These are phyloP conservation scores for Triops cancriformis DNA, from an alignment of 1,140 invertebrate species.

Conservation along the genomic window DNA sequence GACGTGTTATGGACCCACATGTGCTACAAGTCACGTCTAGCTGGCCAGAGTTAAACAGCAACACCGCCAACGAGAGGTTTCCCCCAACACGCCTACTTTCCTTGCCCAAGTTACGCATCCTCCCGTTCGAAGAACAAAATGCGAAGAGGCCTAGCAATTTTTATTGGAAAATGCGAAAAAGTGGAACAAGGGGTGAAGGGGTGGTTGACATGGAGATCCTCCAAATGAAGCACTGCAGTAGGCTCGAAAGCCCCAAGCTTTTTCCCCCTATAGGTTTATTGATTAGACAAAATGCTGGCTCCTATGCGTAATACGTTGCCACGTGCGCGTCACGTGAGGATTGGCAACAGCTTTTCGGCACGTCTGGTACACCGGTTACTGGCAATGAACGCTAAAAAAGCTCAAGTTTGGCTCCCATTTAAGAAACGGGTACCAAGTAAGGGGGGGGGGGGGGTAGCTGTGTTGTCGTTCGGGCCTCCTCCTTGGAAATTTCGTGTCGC, in stretches of 20 bases:
- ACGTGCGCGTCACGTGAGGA: constrained; percentile 1
- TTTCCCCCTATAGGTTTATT: not conserved
- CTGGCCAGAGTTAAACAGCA: not conserved
- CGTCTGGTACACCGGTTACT: not conserved
- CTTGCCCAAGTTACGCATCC: not conserved
- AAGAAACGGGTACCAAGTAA: not conserved
- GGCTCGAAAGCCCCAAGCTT: not conserved
- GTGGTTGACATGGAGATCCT: not conserved
- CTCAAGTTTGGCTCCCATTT: not conserved
- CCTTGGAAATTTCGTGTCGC: not conserved
- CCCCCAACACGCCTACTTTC: not conserved
- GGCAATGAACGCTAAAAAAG: not conserved
- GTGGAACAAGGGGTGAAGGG: not conserved
- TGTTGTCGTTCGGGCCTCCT: not conserved
- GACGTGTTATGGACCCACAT: constrained; percentile 13
- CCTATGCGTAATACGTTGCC: not conserved
- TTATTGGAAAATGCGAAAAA: too few species aligned
- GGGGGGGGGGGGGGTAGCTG: too few species aligned
- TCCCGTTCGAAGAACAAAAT: not conserved
- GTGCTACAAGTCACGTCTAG: not conserved
- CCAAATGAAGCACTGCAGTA: not conserved
- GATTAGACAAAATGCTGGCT: not conserved
- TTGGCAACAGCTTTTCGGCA: not conserved
- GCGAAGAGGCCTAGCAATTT: too few species aligned
- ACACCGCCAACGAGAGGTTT: not conserved